Percentiles rank a stretch among this genome's conserved stretches.
Conservation (phyloP, 2,888 invertebrate genomes). For the Cheilosia vernalis region DNA sequence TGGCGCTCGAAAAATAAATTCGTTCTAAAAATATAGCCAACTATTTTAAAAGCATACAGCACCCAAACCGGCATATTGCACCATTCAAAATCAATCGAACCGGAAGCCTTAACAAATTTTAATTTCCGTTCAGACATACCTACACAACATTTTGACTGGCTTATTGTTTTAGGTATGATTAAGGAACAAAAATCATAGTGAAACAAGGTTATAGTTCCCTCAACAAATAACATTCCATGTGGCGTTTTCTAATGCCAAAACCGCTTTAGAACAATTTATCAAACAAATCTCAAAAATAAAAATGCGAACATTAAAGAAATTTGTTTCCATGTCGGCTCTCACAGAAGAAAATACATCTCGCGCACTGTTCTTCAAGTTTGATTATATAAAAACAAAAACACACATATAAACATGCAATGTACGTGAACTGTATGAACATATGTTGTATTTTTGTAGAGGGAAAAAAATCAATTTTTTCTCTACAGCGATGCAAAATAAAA, state of each 20-base stretch:
- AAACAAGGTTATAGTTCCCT: too few relatives aligned
- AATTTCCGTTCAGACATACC: conserved; percentile 12
- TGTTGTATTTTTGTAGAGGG: not conserved
- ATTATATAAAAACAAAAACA: conserved; percentile 69
- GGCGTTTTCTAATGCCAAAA: conserved; percentile 1
- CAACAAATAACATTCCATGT: not conserved
- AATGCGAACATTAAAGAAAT: conserved; percentile 3
- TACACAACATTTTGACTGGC: conserved; percentile 16
- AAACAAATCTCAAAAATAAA: conserved; percentile 26
- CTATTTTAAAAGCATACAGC: conserved; percentile 4
- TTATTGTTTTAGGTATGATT: not conserved
- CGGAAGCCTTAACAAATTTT: conserved; percentile 40
- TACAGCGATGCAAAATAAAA: conserved; percentile 49
- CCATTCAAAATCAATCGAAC: conserved; percentile 27
- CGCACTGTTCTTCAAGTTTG: conserved; percentile 28
- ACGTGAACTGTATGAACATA: conserved; percentile 11
- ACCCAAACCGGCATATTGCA: conserved; percentile 32
- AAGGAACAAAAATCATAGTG: too few relatives aligned
- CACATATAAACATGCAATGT: conserved; percentile 49
- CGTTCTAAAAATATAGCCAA: conserved; percentile 42
- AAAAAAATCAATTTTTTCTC: conserved; percentile 29
- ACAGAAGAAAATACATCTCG: conserved; percentile 32
- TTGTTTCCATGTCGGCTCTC: conserved; percentile 8
- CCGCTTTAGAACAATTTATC: conserved; percentile 35
- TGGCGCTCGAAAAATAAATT: conserved; percentile 21